These are phyloP conservation scores for Chromis chromis DNA, from an alignment of 2,797 vertebrate genomes.

Conservation along the genomic window DNA sequence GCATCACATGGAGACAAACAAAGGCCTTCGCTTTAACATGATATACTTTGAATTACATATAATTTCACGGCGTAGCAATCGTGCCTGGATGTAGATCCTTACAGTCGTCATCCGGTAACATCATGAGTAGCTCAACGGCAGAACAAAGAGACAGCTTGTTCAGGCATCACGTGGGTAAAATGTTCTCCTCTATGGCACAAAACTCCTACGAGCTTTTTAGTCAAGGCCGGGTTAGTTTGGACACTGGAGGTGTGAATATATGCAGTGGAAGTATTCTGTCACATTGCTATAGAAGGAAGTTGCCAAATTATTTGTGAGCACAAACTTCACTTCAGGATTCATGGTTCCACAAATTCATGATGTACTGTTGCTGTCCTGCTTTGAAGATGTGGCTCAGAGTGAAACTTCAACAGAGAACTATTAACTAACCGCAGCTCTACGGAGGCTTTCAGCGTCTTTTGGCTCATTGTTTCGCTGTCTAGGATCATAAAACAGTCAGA, in stretches of 20 bases:
- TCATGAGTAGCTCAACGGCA: not conserved
- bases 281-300: not conserved
- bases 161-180: constrained; percentile 3
- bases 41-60: not conserved
- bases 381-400: not conserved
- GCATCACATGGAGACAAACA: constrained; percentile 25
- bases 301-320: not conserved
- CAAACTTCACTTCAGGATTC: not conserved
- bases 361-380: not conserved
- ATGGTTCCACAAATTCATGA: constrained; percentile 7
- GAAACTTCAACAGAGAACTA: no score
- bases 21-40: constrained; percentile 27
- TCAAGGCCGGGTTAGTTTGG: not conserved
- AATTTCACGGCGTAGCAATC: not conserved
- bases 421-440: no score
- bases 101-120: no score
- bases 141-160: not conserved
- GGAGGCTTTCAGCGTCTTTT: not conserved
- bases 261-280: constrained; percentile 13
- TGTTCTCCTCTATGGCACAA: constrained; percentile 30
- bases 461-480: not conserved
- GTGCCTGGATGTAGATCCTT: constrained; percentile 2
- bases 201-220: not conserved
- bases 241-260: no score
- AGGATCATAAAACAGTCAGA: not conserved